phyloP scores from a whole-genome alignment of 2,113 vertebrate genomes.

The Ariopsis seemanni region DNA sequence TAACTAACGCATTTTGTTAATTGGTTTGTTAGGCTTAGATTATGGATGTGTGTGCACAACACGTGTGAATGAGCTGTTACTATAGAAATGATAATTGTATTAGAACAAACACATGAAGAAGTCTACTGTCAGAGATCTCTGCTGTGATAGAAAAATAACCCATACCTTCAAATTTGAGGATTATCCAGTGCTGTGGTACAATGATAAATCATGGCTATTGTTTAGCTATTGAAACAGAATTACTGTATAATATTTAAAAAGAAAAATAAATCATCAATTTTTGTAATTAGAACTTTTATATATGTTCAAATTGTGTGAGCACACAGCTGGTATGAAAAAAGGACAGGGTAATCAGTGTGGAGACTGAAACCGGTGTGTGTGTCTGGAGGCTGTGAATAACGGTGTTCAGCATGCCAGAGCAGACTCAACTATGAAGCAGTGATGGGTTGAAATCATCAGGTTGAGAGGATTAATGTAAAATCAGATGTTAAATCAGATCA shows the following conservation, averaged over 20 bases:
- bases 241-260: too few species aligned
- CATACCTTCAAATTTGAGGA: neutral
- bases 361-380: neutral
- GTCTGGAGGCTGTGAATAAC: neutral
- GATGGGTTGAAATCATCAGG: neutral
- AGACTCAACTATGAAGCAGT: neutral
- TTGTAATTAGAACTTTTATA: neutral
- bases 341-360: neutral
- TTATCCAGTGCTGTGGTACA: neutral
- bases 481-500: neutral
- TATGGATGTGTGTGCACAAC: neutral
- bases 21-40: too few species aligned
- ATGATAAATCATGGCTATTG: neutral
- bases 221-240: neutral
- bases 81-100: neutral
- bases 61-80: neutral
- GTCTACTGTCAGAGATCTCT: neutral
- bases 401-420: neutral
- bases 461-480: neutral
- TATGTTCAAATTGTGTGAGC: neutral
- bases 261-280: neutral
- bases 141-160: neutral
- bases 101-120: neutral
- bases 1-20: too few species aligned
- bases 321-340: neutral